Base-by-base conservation (phyloP, 2,113 vertebrate genomes). In the Lepus americanus region DNA sequence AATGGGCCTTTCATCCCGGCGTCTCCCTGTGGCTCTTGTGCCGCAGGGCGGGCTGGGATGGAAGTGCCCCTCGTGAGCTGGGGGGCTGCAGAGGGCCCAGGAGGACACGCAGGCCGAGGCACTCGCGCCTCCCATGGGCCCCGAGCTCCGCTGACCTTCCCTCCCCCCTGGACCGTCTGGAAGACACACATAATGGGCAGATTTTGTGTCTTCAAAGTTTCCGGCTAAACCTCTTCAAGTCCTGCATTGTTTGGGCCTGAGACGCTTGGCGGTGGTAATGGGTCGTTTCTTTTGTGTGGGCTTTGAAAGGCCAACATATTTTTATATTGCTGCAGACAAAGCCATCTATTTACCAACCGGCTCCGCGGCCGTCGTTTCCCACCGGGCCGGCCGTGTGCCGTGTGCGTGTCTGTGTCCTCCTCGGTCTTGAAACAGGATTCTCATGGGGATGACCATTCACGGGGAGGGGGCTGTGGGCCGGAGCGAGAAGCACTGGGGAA, bases 171-270 rank as follows among this genome's bases (percentile, higher is more conserved):
- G 63, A 96, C 95, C 93, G 97, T 94, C 94, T 95, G 96, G 90
- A 85, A 97, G 95, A 94, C 87, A 94, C 95, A 97, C 87, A 94
- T 96, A 97, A 93, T 72, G 96, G 96, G 95, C 95, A 97, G 97
- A 93, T 93, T 96, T 97, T 97, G 94, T 93, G 96, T 93, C 97
- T 96, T 97, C 96, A 96, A 91, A 96, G 95, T 96, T 96, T 95
- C 96, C 64, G 44, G 89, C 95, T 80, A 82, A 95, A 89, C 89
- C 97, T 95, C 96, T 96, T 95, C 96, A 97, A 98, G 93, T 87
- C 92, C 96, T 84, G 84, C 76, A 93, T 96, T 96, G 94, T 97
- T 87, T 69, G 84, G 91, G 93, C 87, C 94, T n/a, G 94, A 80
- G 94, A 87, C 96, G 70, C 95, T 95, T 77, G 72, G 96, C 61